A percentile compares a stretch with the other conserved stretches of the same genome.
These are phyloP conservation scores for Ceratoteleas bidentatus DNA, from an alignment of 1,140 invertebrate species.

Conservation along the genomic window DNA sequence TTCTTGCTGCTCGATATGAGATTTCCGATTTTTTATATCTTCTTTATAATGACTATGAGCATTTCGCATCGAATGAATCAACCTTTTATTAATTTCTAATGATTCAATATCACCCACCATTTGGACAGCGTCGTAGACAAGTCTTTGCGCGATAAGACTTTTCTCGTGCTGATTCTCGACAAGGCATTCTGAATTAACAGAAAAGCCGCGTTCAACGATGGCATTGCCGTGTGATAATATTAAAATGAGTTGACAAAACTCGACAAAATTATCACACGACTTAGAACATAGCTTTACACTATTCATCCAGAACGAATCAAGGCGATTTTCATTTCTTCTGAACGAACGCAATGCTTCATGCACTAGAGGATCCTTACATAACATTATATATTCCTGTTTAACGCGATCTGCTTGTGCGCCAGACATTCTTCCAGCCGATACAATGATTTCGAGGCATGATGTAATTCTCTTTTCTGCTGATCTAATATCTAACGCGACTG, in stretches of 20 bases:
- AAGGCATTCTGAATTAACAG: slow-evolving; percentile 19
- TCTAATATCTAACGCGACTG: no score
- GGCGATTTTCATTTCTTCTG: no score
- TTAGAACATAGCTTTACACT: slow-evolving; percentile 9
- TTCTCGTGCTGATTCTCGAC: slow-evolving; percentile 24
- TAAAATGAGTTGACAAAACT: slow-evolving; percentile 11
- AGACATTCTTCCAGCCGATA: no score
- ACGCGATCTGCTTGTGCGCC: no score
- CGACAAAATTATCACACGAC: slow-evolving; percentile 19
- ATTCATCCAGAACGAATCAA: slow-evolving; percentile 41
- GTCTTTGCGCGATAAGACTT: slow-evolving; percentile 22
- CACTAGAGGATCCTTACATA: no score
- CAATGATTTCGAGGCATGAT: no score
- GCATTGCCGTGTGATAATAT: slow-evolving; percentile 37
- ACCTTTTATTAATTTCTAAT: slow-evolving; percentile 12
- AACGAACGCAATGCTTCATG: no score
- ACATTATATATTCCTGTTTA: no score
- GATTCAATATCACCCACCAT: slow-evolving; percentile 19
- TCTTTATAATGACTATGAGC: slow-evolving; percentile 14
- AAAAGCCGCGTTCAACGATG: slow-evolving; percentile 11
- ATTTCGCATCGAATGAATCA: slow-evolving; percentile 19
- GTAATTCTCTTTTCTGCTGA: no score
- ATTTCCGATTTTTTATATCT: no score
- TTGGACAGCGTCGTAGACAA: slow-evolving; percentile 23
- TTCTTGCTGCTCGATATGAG: no score